Evolutionary conservation across 2,113 vertebrate genomes (phyloP).

Genomic region (Falco punctatus): DNA sequence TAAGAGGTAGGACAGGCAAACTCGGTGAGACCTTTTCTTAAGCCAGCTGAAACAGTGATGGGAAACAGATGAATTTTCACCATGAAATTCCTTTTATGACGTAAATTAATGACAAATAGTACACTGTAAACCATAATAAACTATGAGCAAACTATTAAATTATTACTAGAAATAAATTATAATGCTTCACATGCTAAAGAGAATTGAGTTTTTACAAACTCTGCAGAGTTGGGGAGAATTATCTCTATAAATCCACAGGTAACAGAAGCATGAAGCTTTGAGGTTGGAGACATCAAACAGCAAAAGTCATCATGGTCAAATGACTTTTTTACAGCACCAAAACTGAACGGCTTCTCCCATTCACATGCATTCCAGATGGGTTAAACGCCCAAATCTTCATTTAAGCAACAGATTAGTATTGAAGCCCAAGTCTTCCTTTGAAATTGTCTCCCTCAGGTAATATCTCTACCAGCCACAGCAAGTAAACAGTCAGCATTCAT

Average conservation of each 20-base stretch:
- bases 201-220: background rate
- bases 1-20: background rate
- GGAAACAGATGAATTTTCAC: background rate
- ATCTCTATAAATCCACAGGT: background rate
- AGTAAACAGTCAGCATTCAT: background rate
- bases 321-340: background rate
- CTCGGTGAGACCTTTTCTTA: background rate
- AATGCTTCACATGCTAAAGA: background rate
- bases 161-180: background rate
- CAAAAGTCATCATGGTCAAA: background rate
- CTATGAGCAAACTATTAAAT: background rate
- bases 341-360: background rate
- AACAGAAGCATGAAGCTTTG: background rate
- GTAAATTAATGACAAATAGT: background rate
- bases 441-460: background rate
- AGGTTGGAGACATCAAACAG: background rate
- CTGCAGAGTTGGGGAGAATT: background rate
- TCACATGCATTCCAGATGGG: background rate
- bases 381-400: background rate
- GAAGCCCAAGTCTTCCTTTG: background rate
- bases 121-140: background rate
- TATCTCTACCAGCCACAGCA: background rate
- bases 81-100: background rate
- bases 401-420: background rate
- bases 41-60: background rate